These are phyloP conservation scores for Pimpla rufipes DNA, from an alignment of 2,888 invertebrate genomes.

Conservation along the genomic window DNA sequence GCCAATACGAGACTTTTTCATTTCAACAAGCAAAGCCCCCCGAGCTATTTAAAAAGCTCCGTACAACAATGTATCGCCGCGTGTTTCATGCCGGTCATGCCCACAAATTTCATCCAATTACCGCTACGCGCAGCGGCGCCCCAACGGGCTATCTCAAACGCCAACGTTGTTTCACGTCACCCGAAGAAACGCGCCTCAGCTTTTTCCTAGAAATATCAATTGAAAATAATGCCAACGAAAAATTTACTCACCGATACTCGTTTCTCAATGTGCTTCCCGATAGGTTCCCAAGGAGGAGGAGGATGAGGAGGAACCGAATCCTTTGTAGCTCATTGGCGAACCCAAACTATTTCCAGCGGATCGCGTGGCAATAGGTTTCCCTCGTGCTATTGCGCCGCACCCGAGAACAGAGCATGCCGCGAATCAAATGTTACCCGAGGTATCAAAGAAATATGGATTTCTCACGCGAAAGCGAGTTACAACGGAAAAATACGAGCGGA, in stretches of 20 bases:
- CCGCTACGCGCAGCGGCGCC: background rate
- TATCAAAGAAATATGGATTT: conserved; percentile 1
- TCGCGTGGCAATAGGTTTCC: background rate
- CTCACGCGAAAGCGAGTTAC: background rate
- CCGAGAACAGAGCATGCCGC: background rate
- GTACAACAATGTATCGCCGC: background rate
- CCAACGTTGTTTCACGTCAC: background rate
- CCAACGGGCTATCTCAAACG: background rate
- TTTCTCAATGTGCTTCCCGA: background rate
- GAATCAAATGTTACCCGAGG: conserved; percentile 29
- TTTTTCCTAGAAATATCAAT: background rate
- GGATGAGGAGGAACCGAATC: background rate
- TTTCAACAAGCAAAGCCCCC: background rate
- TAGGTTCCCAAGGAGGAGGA: no score
- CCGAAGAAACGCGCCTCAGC: background rate
- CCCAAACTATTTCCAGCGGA: conserved; percentile 24
- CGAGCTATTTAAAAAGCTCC: conserved; percentile 11
- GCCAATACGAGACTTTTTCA: conserved; percentile 9
- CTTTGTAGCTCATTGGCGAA: conserved; percentile 6
- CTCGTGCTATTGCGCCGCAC: background rate
- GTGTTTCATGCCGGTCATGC: conserved; percentile 14
- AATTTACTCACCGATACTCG: no score
- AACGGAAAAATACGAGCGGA: background rate
- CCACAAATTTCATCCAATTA: conserved; percentile 4
- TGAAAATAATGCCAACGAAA: no score